Base-by-base conservation (phyloP, 2,113 vertebrate species). In the Sinocyclocheilus rhinocerous region DNA sequence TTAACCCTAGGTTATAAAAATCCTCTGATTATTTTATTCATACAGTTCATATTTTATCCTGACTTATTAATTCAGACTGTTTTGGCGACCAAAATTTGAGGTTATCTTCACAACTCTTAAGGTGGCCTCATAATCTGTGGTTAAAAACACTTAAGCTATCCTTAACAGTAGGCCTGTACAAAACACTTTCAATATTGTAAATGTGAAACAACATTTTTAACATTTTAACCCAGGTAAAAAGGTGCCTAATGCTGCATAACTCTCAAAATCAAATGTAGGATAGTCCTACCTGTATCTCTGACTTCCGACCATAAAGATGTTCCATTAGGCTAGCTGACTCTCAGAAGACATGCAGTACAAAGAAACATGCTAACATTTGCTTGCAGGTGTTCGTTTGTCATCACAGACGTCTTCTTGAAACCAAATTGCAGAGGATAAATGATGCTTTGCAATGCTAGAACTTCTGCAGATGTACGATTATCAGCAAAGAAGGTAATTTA, bases 321-420 rank as follows among this genome's bases (percentile, higher is more conserved):
- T 55, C 1, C 18, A 18, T 55, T 55, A 55, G 52, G 52, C 52
- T 20, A 18, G 1, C 1, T 18, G 16, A 20, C 6, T 22, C 22
- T 75, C 22, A 48, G 39, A 45, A 45, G 39, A 75, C 7, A 48
- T 12, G 24, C 61, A 65, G 61, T 65, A 65, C 39, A 75, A 75
- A 45, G 39, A 75, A 75, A 75, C 22, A 45, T 55, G 75, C 75
- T 55, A 55, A 77, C 24, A 18, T 29, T 50, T 77, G 75, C 48
- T 18, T 52, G 75, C 75, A 77, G 48, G 75, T 77, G 45, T 52
- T 52, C 45, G 8, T 77, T 77, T 77, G 48, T 75, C 72, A 48
- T 24, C 36, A 75, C 72, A 48, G 39, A 75, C 6, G 42, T 33
- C 76, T 55, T 26, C 45, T 55, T 77, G 50, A 77, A 77, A 77